These are phyloP conservation scores for Centropristis striata DNA, from an alignment of 2,113 vertebrate species.

Conservation along the genomic window DNA sequence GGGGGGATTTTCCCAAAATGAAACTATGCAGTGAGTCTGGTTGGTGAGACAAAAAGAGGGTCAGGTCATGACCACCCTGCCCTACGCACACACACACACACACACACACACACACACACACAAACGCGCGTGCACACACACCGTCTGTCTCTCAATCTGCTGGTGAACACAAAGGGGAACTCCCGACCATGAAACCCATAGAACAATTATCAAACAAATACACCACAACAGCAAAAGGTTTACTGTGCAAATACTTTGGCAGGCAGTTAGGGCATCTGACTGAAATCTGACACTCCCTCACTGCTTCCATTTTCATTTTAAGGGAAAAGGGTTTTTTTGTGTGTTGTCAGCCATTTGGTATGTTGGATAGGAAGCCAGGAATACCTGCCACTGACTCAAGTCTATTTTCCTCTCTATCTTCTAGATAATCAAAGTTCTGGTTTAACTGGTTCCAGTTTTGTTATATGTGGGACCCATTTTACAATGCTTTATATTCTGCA, in stretches of 20 bases:
- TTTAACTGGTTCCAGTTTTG: conserved; percentile 50
- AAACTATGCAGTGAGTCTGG: conserved; percentile 35
- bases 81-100: conserved; percentile 30
- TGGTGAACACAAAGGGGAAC: conserved; percentile 68
- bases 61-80: conserved; percentile 55
- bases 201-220: conserved; percentile 68
- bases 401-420: conserved; percentile 12
- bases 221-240: conserved; percentile 45
- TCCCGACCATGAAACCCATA: conserved; percentile 70
- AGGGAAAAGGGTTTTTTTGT: conserved; percentile 44
- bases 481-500: neutral
- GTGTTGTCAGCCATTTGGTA: conserved; percentile 24
- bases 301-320: conserved; percentile 38
- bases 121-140: conserved; percentile 20
- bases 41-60: conserved; percentile 35
- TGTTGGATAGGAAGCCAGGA: conserved; percentile 31
- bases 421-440: conserved; percentile 17
- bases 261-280: conserved; percentile 32
- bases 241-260: conserved; percentile 38
- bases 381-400: neutral
- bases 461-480: neutral
- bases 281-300: conserved; percentile 27
- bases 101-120: conserved; percentile 28
- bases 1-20: conserved; percentile 70
- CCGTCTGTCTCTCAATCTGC: neutral